Evolutionary conservation across 2,113 vertebrate genomes (phyloP), one percentile per base, ranked within the genome.

Genomic region (human): DNA sequence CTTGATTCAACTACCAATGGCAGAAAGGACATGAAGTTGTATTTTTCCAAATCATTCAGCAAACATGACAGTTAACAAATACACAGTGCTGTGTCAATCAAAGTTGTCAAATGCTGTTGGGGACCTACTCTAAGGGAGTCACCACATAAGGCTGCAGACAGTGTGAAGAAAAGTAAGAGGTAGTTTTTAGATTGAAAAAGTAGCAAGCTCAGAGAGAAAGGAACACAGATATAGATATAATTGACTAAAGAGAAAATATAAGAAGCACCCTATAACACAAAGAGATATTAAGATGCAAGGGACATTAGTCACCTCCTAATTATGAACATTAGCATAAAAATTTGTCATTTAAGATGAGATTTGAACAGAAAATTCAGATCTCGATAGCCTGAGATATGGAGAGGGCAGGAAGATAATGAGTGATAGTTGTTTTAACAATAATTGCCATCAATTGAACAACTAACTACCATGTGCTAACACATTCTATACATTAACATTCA

Each of bases 371-470:
- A 93, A 95, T 50, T 59, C 73, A 75, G 17, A 79, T 96, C 75
- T 93, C 66, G 14, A 66, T 92, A 83, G 25, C 35, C 70, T 66
- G 57, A 92, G 40, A 96, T 78, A 79, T 9, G 50, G 40, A 92
- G 55, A 93, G 48, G 68, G 35, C 61, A 83, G 38, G 89, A 55
- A 80, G 68, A 83, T 94, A 90, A 95, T 97, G 40, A 94, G 32
- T 91, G 55, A 70, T 94, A 76, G 89, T 93, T 93, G 82, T 92
- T 93, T 96, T 80, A 91, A 86, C 45, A 86, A 84, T 73, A 97
- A 80, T 55, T 73, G 55, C 70, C 84, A 93, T 16, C n/a, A 92
- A 16, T 11, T 96, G 86, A 89, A 96, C 52, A 96, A 87, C 83
- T 89, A 96, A 87, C 83, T 89, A 17, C 38, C n/a, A 89, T 70